Evolutionary conservation across 2,797 vertebrate genomes (phyloP).

Genomic region (Rallus crepitans): DNA sequence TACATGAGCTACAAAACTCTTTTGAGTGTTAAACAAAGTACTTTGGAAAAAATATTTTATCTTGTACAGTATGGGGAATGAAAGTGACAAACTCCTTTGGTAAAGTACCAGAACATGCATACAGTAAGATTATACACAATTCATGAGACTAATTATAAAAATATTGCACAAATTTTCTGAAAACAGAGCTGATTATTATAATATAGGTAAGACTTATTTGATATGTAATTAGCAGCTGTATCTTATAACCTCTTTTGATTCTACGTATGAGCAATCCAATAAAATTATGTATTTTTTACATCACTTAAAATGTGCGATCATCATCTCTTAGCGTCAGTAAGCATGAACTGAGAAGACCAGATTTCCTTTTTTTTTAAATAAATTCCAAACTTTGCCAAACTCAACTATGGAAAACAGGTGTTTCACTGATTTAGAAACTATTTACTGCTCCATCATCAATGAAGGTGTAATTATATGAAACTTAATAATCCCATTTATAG

Average conservation of each 20-base stretch:
- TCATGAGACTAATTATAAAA: background rate
- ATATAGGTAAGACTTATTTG: background rate
- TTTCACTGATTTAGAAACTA: background rate
- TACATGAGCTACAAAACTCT: background rate
- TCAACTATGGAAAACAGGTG: background rate
- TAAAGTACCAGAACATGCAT: background rate
- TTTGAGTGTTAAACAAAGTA: background rate
- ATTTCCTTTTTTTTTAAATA: background rate
- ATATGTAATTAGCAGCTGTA: background rate
- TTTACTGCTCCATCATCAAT: background rate
- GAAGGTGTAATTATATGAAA: background rate
- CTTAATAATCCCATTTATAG: background rate
- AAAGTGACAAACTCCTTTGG: background rate
- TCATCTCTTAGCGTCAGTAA: background rate
- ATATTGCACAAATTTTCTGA: background rate
- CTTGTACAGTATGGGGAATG: background rate
- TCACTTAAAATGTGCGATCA: background rate
- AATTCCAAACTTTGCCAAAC: background rate
- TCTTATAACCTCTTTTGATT: background rate
- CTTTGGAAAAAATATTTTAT: background rate
- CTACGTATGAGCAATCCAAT: background rate
- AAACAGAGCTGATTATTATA: background rate
- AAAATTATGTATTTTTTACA: background rate
- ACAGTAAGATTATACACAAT: background rate
- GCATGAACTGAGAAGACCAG: background rate